Evolutionary conservation across 2,113 vertebrate genomes (phyloP), one percentile per base, ranked within the genome.

Genomic region (Mesoclemmys tuberculata): DNA sequence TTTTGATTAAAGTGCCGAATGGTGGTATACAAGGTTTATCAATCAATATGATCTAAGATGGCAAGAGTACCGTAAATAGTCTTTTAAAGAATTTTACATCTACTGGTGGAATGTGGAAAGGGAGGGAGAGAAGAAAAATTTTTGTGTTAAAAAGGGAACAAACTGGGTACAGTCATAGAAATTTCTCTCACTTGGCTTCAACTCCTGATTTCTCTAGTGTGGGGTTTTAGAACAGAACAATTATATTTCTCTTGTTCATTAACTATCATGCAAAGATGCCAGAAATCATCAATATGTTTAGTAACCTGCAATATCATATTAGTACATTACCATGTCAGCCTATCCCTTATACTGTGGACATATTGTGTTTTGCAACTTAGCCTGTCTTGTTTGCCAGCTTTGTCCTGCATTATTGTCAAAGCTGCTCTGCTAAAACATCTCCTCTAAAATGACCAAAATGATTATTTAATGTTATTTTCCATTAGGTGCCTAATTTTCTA

Each of bases 171-270:
- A 95, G 83, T 84, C n/a, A 95, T 88, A 80, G 54, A 85, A 87
- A 51, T 95, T 92, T 96, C 92, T 93, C 84, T 93, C 92, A 95
- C 49, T 87, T 89, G 82, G 86, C 90, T 96, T 93, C 96, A 94
- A 88, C 84, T 94, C 90, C 82, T 1, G 55, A 55, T 80, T 71
- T 1, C 95, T 58, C 29, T 71, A 91, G 82, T 2, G 2, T 48
- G 71, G 56, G 49, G 92, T 94, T 90, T 87, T 90, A 38, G 54
- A 87, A 75, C 51, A 55, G 92, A 92, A 92, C 54, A 75, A 77
- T 48, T 96, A 35, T 79, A 91, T 90, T 91, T 84, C 77, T 71
- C 68, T 81, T 79, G 87, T 92, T 77, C 46, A 55, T 56, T 77
- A 82, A 71, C 18, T 12, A 92, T 92, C 91, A 93, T 8, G 48